phyloP scores from a whole-genome alignment of 1,140 invertebrate species.

The Globodera rostochiensis region DNA sequence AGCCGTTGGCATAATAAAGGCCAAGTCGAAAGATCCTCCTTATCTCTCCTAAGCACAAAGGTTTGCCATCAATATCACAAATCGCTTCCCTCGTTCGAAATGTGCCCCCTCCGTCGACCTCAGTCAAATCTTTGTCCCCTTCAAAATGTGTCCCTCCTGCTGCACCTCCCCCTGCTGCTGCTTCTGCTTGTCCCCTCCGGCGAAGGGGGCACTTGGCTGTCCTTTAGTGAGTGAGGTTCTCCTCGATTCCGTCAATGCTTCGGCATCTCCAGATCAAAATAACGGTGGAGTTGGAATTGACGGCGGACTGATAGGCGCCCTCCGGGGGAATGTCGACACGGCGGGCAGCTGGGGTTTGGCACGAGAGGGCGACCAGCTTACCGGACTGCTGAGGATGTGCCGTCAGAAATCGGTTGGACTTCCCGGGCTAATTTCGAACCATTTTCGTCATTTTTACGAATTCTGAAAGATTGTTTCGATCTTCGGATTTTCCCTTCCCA shows the following conservation, averaged over 20 bases:
- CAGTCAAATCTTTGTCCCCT: background rate
- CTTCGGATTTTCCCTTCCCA: background rate
- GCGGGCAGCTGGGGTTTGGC: background rate
- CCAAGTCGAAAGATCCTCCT: too few species aligned
- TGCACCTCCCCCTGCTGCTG: background rate
- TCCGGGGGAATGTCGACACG: background rate
- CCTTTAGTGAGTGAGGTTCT: background rate
- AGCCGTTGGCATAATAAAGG: too few species aligned
- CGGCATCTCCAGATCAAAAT: background rate
- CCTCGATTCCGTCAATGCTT: background rate
- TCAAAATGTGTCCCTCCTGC: background rate
- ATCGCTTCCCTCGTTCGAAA: background rate
- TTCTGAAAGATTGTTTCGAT: background rate
- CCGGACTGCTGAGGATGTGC: constrained; percentile 6
- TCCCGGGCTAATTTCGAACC: background rate
- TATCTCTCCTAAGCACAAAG: too few species aligned
- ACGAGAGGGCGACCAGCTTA: background rate
- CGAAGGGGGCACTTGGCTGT: background rate
- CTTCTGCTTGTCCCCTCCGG: background rate
- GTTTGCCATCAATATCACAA: too few species aligned
- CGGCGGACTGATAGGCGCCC: constrained; percentile 7
- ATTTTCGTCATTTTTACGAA: background rate
- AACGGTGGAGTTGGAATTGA: background rate
- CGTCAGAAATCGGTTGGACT: background rate
- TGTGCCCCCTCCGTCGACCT: background rate